Evolutionary conservation across 2,888 invertebrate species (phyloP), one percentile per base, ranked within the genome.

Genomic region (Laothoe populi): DNA sequence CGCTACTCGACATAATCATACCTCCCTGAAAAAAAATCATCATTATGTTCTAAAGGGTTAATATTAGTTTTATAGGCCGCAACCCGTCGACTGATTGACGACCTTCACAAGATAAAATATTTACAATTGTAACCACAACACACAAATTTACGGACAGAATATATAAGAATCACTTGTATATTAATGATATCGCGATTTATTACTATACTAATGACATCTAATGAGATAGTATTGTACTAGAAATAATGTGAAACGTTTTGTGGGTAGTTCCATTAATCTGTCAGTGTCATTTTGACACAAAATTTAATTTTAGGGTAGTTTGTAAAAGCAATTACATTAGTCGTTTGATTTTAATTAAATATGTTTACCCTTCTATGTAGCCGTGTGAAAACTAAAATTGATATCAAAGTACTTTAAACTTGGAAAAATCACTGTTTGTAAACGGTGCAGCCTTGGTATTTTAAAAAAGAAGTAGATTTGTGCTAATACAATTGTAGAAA

Each of bases 31-130:
- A n/a, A n/a, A n/a, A n/a, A n/a, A 2, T 5, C 7, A 31, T 31
- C 8, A 31, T 31, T 11, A 38, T 10, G 2, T 38, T 38, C 10
- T 38, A 16, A 16, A 11, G 11, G 11, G 16, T 53, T 19, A 35
- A 10, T 11, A 35, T 8, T 4, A 11, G 10, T 58, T 58, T 13
- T 40, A 19, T 63, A 70, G 77, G 77, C 71, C 64, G 67, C 74
- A 70, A 70, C 71, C 66, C 62, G 74, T 76, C 75, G 73, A 77
- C 75, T 63, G 70, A 72, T 67, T 66, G n/a, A 71, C 67, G 63
- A 68, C 76, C 77, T 58, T 74, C 64, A 4, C 78, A 66, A 74
- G 77, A 79, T 31, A 79, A 77, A 75, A 66, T 64, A 40, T 64
- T 65, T 68, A 64, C 61, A 57, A 64, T 62, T 65, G 64, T 65